Evolutionary conservation across 2,113 vertebrate species (phyloP).

Genomic region (Notarius lentiginosus): DNA sequence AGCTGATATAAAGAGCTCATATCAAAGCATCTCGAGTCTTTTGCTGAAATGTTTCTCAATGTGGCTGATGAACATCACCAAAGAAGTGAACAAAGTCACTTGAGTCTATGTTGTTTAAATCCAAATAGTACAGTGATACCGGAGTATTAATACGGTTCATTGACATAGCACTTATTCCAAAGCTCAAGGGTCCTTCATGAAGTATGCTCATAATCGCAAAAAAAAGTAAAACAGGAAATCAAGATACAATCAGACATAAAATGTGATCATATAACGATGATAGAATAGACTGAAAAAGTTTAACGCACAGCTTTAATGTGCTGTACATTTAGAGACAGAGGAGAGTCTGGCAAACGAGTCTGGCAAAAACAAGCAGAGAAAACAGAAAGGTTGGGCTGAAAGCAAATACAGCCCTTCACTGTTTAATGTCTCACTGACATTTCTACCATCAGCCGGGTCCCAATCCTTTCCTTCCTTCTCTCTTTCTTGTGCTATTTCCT

Average conservation of each 20-base stretch:
- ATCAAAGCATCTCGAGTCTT: neutral
- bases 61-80: neutral
- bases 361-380: conserved; percentile 55
- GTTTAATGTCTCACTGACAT: conserved; percentile 83
- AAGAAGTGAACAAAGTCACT: neutral
- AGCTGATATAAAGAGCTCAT: neutral
- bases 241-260: neutral
- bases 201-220: neutral
- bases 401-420: conserved; percentile 71
- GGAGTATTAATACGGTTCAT: neutral
- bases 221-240: neutral
- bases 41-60: neutral
- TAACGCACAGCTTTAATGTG: neutral
- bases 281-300: neutral
- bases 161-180: neutral
- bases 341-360: conserved; percentile 19
- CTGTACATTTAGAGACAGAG: conserved; percentile 22
- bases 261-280: neutral
- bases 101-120: neutral
- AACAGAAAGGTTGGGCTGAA: conserved; percentile 72
- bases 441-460: conserved; percentile 64
- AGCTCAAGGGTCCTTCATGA: neutral
- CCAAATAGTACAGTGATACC: neutral
- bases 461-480: conserved; percentile 41
- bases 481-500: neutral